These are phyloP conservation scores for Macropis europaea DNA, from an alignment of 2,888 invertebrate genomes.

Conservation along the genomic window DNA sequence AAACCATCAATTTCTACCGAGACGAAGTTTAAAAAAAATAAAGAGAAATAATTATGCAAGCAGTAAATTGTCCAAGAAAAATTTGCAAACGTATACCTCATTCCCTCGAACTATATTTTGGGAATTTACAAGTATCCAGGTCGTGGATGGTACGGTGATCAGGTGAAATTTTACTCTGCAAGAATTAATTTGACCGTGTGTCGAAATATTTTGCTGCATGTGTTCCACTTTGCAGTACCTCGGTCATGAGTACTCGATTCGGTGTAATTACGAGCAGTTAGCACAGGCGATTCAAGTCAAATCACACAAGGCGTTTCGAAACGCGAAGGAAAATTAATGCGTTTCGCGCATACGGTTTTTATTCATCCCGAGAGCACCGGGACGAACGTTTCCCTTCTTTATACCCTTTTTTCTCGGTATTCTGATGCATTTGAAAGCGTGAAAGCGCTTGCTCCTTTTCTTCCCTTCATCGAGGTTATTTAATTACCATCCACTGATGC, in stretches of 20 bases:
- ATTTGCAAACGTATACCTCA: not conserved
- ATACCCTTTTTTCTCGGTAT: too few relatives aligned
- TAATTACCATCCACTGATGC: not conserved
- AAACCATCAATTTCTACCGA: not conserved
- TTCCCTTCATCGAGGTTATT: not conserved
- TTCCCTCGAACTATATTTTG: not conserved
- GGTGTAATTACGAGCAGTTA: slow-evolving; percentile 36
- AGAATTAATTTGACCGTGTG: not conserved
- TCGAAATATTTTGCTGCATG: slow-evolving; percentile 1
- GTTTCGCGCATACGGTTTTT: not conserved
- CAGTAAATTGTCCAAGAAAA: not conserved
- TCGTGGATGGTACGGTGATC: not conserved
- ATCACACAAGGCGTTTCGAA: slow-evolving; percentile 11
- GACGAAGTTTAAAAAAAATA: not conserved
- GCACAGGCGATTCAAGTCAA: slow-evolving; percentile 19
- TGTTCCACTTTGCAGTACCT: slow-evolving; percentile 11
- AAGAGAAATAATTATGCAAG: not conserved
- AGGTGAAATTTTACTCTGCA: not conserved
- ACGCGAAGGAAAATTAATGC: slow-evolving; percentile 26
- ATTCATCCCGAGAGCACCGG: not conserved
- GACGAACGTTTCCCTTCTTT: too few relatives aligned
- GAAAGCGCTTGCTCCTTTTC: not conserved
- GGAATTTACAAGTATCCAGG: not conserved
- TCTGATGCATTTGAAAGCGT: too few relatives aligned
- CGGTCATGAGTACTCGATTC: not conserved